Conservation (phyloP, 2,113 vertebrate genomes). For the Brachypteracias leptosomus region DNA sequence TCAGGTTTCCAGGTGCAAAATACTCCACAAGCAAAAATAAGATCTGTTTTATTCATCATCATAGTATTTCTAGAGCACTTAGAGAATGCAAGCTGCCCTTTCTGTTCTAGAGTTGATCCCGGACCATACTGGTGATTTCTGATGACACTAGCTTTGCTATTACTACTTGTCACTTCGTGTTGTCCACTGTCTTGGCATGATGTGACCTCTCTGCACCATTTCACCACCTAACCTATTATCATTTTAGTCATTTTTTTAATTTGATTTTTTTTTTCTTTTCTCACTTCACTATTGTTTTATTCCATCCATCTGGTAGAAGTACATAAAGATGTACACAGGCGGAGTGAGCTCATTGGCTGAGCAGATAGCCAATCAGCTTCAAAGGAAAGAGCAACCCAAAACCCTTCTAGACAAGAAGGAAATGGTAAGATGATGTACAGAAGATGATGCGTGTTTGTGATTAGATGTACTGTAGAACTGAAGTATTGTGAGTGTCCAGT, state of each 20-base stretch:
- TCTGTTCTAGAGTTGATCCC: background rate
- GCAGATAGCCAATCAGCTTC: conserved; percentile 97
- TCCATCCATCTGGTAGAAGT: conserved; percentile 81
- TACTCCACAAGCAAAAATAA: background rate
- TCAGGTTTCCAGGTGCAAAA: background rate
- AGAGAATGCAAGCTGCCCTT: background rate
- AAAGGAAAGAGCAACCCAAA: conserved; percentile 87
- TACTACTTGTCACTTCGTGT: conserved; percentile 48
- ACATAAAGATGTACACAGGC: conserved; percentile 95
- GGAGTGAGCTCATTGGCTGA: conserved; percentile 96
- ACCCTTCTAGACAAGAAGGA: conserved; percentile 90
- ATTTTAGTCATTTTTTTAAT: conserved; percentile 31
- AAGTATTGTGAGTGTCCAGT: background rate
- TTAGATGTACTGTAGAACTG: conserved; percentile 27
- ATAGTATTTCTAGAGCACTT: background rate
- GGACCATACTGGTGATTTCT: background rate
- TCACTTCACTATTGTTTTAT: conserved; percentile 57
- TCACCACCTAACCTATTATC: conserved; percentile 50
- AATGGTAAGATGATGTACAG: conserved; percentile 83
- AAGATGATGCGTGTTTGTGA: background rate
- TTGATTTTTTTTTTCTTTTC: conserved; percentile 34
- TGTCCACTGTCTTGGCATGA: conserved; percentile 76
- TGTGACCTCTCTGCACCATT: conserved; percentile 67
- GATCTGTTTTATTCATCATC: background rate
- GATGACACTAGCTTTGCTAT: conserved; percentile 16